Evolutionary conservation across 1,140 invertebrate species (phyloP), one percentile per base, ranked within the genome.

Genomic region (Arion vulgaris): DNA sequence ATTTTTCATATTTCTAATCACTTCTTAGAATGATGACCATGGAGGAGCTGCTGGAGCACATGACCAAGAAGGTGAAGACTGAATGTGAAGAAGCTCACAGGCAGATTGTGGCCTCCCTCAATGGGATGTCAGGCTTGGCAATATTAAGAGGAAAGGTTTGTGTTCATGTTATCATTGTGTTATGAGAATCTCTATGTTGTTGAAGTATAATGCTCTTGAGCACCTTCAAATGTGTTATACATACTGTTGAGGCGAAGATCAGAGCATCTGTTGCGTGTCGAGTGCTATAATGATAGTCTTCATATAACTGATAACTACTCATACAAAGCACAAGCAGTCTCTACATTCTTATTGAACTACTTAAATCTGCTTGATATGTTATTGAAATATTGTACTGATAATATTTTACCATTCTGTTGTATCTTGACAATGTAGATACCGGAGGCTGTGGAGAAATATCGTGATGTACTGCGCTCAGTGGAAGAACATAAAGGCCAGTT

Each of bases 1-100:
- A 15, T 45, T 45, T 45, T 45, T 7, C 5, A 45, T 45, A 15
- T 80, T 68, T 53, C 26, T 66, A 75, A 2, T 38, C 34, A 28
- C 38, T 75, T 74, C 39, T 11, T 83, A 91, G 90, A 66, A 94
- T 94, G 15, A 92, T 95, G 88, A 95, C 94, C 0, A 95, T 96
- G 93, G 94, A 95, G 83, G 94, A 96, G 80, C 89, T 96, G 1
- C 86, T 96, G 62, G 92, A 93, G 13, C 94, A 94, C 71, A 90
- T 96, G 28, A 95, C 95, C 66, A 93, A 94, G 72, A 95, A 94
- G 87, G 94, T 95, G 23, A 93, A 93, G 80, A 82, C 90, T 19
- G 94, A 96, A 86, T 94, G 94, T 88, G 95, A 95, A 89, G 94
- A 95, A 76, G 92, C 93, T 82, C 93, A 96, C 80, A 92, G 96